phyloP scores from a whole-genome alignment of 2,888 invertebrate species.

The Plagodis dolabraria region DNA sequence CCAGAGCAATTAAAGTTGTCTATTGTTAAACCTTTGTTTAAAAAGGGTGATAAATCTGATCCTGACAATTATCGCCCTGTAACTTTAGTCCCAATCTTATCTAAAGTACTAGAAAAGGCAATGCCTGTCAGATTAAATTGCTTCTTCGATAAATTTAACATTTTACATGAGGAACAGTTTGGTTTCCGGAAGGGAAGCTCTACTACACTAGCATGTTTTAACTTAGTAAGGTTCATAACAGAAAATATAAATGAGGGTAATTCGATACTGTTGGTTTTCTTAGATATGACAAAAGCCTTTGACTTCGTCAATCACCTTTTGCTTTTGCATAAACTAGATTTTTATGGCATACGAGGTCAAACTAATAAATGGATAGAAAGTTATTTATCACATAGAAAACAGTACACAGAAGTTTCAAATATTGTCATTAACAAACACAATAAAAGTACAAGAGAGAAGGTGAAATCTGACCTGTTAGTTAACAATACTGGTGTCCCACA shows the following conservation, averaged over 20 bases:
- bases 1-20: slow-evolving; percentile 11
- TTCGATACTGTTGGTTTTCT: neutral
- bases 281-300: slow-evolving; percentile 4
- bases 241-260: slow-evolving; percentile 3
- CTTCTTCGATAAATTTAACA: slow-evolving; percentile 2
- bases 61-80: slow-evolving; percentile 5
- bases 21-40: slow-evolving; percentile 9
- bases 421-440: too few species aligned
- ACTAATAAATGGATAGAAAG: neutral
- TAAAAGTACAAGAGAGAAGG: neutral
- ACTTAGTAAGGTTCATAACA: slow-evolving; percentile 4
- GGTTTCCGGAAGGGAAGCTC: slow-evolving; percentile 6
- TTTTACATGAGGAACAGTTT: slow-evolving; percentile 4
- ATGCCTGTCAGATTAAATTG: slow-evolving; percentile 4
- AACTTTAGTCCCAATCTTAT: slow-evolving; percentile 8
- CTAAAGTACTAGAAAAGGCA: slow-evolving; percentile 10
- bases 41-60: slow-evolving; percentile 8
- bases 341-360: neutral
- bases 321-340: neutral
- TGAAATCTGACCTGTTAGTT: neutral
- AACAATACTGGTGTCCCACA: too few species aligned
- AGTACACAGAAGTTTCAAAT: neutral
- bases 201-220: slow-evolving; percentile 7
- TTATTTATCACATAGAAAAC: neutral
- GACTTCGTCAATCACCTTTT: neutral